Base-by-base conservation (phyloP, 2,797 vertebrate species). In the Sebastes oblongus region DNA sequence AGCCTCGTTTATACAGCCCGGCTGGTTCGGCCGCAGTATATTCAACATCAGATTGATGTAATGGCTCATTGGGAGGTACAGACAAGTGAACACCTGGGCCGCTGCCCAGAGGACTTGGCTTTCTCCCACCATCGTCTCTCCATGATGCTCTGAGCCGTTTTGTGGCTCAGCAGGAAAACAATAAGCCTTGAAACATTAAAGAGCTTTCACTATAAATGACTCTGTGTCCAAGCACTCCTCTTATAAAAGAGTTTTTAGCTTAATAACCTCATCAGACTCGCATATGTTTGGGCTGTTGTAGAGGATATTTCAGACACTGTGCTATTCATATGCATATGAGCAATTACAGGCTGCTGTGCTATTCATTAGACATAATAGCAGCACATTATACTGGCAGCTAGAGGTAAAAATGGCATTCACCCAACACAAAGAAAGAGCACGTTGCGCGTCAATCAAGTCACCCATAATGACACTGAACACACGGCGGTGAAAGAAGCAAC, bases 291-390 rank as follows among this genome's bases (percentile, higher is more conserved):
- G 83, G 82, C 83, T 74, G 72, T 83, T 66, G 55, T 39, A 14
- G 77, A 59, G 72, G 85, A 82, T 78, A 77, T 87, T 91, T 86
- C 84, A 89, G 88, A 86, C 86, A 25, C 30, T 5, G 1, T 0
- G 27, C 86, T 74, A 89, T 95, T 92, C 89, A 94, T 87, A 94
- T 93, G 92, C 88, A 93, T 88, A 93, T 94, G 81, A 91, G 91
- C 90, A 94, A 94, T 94, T 94, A 95, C 75, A 60, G 88, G 68
- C 89, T 56, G 70, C 93, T 94, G 87, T 85, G 87, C 88, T 84
- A 88, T 89, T 92, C 92, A 93, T 93, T 91, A 87, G 56, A 86
- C 87, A 94, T 94, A 94, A 95, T 94, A 85, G 90, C 89, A 54
- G 87, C 71, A 80, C 86, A 93, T 94, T 94, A 90, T 78, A 82